Evolutionary conservation across 2,888 invertebrate genomes (phyloP), one percentile per base, ranked within the genome.

Genomic region (Tethea ocularis): DNA sequence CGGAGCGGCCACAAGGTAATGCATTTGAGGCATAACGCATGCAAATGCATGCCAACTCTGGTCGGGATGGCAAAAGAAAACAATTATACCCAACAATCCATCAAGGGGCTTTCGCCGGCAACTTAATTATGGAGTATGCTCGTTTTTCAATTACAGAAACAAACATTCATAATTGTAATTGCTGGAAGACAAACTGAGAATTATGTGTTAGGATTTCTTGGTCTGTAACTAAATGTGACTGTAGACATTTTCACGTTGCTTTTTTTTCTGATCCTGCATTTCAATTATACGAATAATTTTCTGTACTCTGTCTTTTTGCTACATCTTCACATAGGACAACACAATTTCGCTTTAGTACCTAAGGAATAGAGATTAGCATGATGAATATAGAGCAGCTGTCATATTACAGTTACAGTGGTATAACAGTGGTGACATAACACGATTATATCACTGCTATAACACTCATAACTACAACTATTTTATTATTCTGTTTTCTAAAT

Each of bases 131-230:
- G 84, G 77, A 75, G 69, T 72, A 66, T 77, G 75, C 77, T 78
- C 33, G 75, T 77, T 82, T 84, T 89, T 88, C 88, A 91, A 91
- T 91, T 90, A 89, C 81, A 88, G 81, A 87, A 89, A 89, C 87
- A 88, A 88, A 89, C 80, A 7, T 15, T 46, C 46, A 84, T 69
- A 75, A 79, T 82, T 74, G 80, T 81, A 80, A 82, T 79, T 78
- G 77, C 75, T 61, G 60, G 57, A 41, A 46, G 46, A 71, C 67
- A 66, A 64, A 64, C 57, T 64, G 60, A 56, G 57, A 54, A 58
- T 63, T 29, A 38, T 52, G 60, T 51, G 46, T 46, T 46, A 53
- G 59, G 57, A 64, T 62, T 61, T 58, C 59, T 53, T 62, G 17
- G 8, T 36, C 13, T 36, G 54, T 33, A 54, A 29, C 33, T 20